Evolutionary conservation across 53 echinoderm and acorn worm species (phyloP).

Genomic region (Pentamera pediparva): DNA sequence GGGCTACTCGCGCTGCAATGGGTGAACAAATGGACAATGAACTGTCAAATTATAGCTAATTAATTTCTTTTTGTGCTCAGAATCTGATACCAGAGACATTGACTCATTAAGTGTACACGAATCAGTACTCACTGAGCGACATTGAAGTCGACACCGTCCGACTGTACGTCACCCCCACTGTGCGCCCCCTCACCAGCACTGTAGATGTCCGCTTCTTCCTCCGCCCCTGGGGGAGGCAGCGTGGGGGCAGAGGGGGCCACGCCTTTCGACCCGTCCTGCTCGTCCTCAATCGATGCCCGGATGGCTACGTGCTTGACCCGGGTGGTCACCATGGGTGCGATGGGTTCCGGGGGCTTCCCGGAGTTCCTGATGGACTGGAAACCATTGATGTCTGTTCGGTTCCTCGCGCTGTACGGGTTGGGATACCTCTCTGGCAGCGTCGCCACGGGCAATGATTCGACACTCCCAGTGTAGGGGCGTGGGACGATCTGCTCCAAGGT

Average conservation of each 20-base stretch:
- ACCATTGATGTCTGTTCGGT: neutral
- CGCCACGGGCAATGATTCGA: neutral
- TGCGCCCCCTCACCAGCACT: too few species aligned
- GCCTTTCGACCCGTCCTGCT: neutral
- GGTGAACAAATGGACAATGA: too few species aligned
- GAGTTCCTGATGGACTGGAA: neutral
- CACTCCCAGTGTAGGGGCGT: constrained; percentile 1
- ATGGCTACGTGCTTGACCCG: neutral
- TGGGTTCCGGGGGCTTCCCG: constrained; percentile 1
- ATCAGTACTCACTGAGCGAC: too few species aligned
- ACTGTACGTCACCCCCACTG: too few species aligned
- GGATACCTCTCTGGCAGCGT: constrained; percentile 1
- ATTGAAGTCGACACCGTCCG: too few species aligned
- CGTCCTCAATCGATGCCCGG: neutral
- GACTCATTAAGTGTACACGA: too few species aligned
- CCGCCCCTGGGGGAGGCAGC: neutral
- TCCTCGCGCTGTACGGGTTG: neutral
- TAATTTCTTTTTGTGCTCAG: too few species aligned
- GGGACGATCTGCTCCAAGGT: neutral
- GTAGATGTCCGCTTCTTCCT: constrained; percentile 14
- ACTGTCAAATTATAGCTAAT: too few species aligned
- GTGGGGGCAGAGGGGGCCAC: neutral
- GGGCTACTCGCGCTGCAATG: too few species aligned
- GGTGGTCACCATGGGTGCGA: neutral
- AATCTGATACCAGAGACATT: too few species aligned